Evolutionary conservation across 2,888 invertebrate genomes (phyloP).

Genomic region (Scaptomyza polygonia): DNA sequence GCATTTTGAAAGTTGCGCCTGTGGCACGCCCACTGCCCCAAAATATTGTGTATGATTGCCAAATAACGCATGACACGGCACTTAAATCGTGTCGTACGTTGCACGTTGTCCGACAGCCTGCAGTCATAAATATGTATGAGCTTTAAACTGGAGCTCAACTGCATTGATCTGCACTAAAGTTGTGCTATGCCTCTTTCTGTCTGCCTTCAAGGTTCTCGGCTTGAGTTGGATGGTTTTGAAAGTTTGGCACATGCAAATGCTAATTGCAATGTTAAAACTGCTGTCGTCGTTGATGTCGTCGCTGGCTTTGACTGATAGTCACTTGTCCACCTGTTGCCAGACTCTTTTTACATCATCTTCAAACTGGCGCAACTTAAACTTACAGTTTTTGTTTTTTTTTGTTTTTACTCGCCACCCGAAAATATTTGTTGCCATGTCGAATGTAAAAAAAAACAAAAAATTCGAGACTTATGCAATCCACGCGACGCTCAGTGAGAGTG

Average conservation of each 20-base stretch:
- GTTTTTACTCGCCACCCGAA: slow-evolving; percentile 13
- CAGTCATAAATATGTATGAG: slow-evolving; percentile 62
- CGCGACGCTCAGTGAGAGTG: slow-evolving; percentile 57
- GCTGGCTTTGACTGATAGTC: slow-evolving; percentile 53
- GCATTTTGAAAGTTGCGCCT: slow-evolving; percentile 67
- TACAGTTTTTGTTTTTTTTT: slow-evolving; percentile 11
- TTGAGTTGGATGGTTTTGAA: slow-evolving; percentile 53
- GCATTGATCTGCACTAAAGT: neutral
- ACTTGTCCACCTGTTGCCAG: slow-evolving; percentile 38
- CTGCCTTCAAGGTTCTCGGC: slow-evolving; percentile 55
- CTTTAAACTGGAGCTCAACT: slow-evolving; percentile 18
- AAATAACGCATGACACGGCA: slow-evolving; percentile 65
- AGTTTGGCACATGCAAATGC: slow-evolving; percentile 66
- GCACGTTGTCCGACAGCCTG: slow-evolving; percentile 41
- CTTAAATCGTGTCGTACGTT: slow-evolving; percentile 53
- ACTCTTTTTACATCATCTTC: slow-evolving; percentile 18
- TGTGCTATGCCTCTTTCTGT: slow-evolving; percentile 7
- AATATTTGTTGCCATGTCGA: slow-evolving; percentile 48
- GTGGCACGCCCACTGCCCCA: slow-evolving; percentile 58
- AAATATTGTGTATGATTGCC: slow-evolving; percentile 49
- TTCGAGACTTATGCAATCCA: slow-evolving; percentile 60
- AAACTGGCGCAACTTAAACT: slow-evolving; percentile 55
- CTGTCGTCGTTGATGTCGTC: slow-evolving; percentile 18
- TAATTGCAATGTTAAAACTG: slow-evolving; percentile 50
- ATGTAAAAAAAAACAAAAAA: slow-evolving; percentile 62